Conservation (phyloP, 1,140 invertebrate species). For the Acyrthosiphon pisum region DNA sequence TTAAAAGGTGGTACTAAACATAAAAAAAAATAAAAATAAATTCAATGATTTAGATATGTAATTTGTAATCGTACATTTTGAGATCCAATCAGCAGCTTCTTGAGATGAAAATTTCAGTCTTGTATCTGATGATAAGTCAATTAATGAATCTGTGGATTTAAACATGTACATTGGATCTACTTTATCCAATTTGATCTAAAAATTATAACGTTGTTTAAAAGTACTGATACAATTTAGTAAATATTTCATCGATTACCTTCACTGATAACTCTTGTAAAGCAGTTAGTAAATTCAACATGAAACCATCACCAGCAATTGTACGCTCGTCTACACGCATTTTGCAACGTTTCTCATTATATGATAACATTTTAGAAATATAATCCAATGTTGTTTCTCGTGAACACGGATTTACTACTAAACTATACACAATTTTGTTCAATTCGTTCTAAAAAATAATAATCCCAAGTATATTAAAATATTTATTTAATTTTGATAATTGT, state of each 20-base stretch:
- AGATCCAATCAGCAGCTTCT: constrained; percentile 79
- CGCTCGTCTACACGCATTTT: constrained; percentile 89
- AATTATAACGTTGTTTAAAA: not conserved
- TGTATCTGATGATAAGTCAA: constrained; percentile 73
- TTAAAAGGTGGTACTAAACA: constrained; percentile 59
- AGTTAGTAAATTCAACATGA: constrained; percentile 91
- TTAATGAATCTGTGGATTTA: constrained; percentile 70
- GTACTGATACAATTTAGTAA: not conserved
- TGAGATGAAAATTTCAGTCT: constrained; percentile 81
- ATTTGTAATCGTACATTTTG: constrained; percentile 59
- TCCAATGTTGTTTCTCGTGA: constrained; percentile 78
- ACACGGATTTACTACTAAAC: constrained; percentile 80
- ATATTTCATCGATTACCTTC: constrained; percentile 58
- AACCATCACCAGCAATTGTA: constrained; percentile 86
- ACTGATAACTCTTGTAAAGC: constrained; percentile 77
- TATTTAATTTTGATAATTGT: not conserved
- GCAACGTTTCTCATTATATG: constrained; percentile 83
- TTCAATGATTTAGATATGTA: not conserved
- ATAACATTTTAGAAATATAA: constrained; percentile 79
- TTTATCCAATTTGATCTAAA: constrained; percentile 76
- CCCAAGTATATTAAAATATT: not conserved
- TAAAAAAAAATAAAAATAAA: constrained; percentile 1
- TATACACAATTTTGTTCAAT: constrained; percentile 83
- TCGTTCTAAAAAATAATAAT: constrained; percentile 65
- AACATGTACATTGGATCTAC: constrained; percentile 79